Conservation (phyloP, 2,797 vertebrate species). For the Sebastes flavidus region DNA sequence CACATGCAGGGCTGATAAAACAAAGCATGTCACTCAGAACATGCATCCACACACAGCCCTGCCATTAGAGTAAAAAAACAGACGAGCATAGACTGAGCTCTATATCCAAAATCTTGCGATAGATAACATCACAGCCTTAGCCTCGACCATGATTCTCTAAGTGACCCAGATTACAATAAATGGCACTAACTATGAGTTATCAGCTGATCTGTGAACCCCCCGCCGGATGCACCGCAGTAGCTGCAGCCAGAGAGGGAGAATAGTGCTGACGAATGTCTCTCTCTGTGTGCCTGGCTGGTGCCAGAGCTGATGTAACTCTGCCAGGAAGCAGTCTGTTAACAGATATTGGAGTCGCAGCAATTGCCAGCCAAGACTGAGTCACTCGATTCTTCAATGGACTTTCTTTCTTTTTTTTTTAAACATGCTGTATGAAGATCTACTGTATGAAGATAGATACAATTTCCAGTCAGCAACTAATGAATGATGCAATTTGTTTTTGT, state of each 20-base stretch:
- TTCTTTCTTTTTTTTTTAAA: background rate
- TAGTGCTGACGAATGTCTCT: conserved; percentile 84
- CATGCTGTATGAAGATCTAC: conserved; percentile 5
- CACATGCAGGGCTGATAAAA: background rate
- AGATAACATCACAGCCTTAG: conserved; percentile 4
- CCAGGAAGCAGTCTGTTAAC: conserved; percentile 83
- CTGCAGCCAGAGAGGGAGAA: conserved; percentile 60
- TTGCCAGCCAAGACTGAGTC: conserved; percentile 74
- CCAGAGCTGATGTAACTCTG: conserved; percentile 83
- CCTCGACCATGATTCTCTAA: conserved; percentile 41
- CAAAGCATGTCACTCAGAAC: conserved; percentile 22
- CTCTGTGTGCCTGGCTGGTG: conserved; percentile 74
- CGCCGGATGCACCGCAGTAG: conserved; percentile 43
- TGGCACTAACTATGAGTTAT: conserved; percentile 65
- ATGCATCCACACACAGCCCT: conserved; percentile 3
- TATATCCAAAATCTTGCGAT: background rate
- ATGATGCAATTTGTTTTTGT: conserved; percentile 37
- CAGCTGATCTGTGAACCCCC: conserved; percentile 61
- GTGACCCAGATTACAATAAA: conserved; percentile 64
- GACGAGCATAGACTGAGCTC: background rate
- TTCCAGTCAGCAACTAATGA: conserved; percentile 45
- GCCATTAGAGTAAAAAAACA: background rate
- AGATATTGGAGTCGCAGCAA: conserved; percentile 76
- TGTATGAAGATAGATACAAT: conserved; percentile 25
- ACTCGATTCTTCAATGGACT: conserved; percentile 58